Evolutionary conservation across 2,888 invertebrate species (phyloP).

Genomic region (Nipponacmea schrenckii): DNA sequence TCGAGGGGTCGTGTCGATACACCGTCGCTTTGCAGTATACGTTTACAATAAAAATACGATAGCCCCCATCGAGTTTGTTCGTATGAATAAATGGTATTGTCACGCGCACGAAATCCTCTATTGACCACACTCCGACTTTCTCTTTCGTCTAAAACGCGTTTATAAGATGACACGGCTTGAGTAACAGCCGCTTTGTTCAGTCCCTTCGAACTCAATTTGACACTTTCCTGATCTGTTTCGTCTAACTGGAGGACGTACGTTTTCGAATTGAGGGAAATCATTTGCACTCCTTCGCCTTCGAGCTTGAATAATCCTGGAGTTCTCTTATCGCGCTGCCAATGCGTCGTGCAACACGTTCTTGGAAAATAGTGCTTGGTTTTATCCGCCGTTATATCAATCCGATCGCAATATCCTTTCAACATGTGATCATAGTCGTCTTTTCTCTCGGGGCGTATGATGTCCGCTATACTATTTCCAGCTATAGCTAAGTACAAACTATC

Average conservation of each 20-base stretch:
- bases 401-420: conserved; percentile 10
- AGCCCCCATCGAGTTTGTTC: too few relatives aligned
- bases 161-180: too few relatives aligned
- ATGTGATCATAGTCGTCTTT: conserved; percentile 5
- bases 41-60: too few relatives aligned
- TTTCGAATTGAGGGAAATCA: conserved; percentile 12
- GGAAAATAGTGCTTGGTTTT: background rate
- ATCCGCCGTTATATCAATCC: background rate
- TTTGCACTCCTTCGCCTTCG: conserved; percentile 3
- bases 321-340: background rate
- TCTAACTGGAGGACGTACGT: conserved; percentile 8
- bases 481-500: background rate
- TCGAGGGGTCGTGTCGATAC: too few relatives aligned
- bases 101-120: too few relatives aligned
- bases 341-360: background rate
- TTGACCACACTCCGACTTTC: too few relatives aligned
- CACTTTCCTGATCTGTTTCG: background rate
- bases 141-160: too few relatives aligned
- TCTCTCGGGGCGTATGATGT: background rate
- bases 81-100: too few relatives aligned
- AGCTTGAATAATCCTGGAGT: conserved; percentile 11
- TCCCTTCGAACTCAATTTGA: background rate
- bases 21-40: too few relatives aligned
- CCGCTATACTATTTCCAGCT: background rate
- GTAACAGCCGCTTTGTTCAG: background rate